phyloP scores from a whole-genome alignment of 2,888 invertebrate species.

The Leptogaster cylindrica region DNA sequence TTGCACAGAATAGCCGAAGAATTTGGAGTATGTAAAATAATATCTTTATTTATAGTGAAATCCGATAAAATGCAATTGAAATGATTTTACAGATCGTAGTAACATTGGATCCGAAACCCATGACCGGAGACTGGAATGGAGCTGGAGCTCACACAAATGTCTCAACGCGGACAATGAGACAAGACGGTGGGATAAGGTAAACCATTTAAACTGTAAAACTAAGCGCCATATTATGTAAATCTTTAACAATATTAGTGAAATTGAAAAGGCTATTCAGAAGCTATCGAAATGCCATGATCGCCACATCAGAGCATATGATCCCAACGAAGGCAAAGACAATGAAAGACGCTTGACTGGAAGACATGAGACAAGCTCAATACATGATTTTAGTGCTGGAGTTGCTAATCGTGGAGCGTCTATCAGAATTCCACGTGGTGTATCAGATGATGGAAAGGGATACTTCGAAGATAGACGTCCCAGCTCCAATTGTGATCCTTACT shows the following conservation, averaged over 20 bases:
- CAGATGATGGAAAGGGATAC: conserved; percentile 92
- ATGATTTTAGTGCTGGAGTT: conserved; percentile 91
- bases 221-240: conserved; percentile 49
- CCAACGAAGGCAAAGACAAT: conserved; percentile 94
- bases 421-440: conserved; percentile 89
- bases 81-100: conserved; percentile 61
- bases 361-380: conserved; percentile 96
- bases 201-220: conserved; percentile 49
- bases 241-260: conserved; percentile 71
- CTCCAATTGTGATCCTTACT: conserved; percentile 92
- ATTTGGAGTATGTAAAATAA: conserved; percentile 70
- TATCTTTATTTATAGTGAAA: not conserved
- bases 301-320: conserved; percentile 97
- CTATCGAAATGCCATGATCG: conserved; percentile 88
- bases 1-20: conserved; percentile 92
- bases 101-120: conserved; percentile 78
- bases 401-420: conserved; percentile 95
- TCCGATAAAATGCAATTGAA: not conserved
- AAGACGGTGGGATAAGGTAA: conserved; percentile 83
- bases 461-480: conserved; percentile 93
- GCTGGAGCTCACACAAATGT: conserved; percentile 97
- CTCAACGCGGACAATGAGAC: conserved; percentile 91
- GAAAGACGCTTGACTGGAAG: conserved; percentile 91
- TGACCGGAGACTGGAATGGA: conserved; percentile 89
- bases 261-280: conserved; percentile 95